Conservation (phyloP, 92 coral and sea anemone genomes). For the Zoanthus gigantus region DNA sequence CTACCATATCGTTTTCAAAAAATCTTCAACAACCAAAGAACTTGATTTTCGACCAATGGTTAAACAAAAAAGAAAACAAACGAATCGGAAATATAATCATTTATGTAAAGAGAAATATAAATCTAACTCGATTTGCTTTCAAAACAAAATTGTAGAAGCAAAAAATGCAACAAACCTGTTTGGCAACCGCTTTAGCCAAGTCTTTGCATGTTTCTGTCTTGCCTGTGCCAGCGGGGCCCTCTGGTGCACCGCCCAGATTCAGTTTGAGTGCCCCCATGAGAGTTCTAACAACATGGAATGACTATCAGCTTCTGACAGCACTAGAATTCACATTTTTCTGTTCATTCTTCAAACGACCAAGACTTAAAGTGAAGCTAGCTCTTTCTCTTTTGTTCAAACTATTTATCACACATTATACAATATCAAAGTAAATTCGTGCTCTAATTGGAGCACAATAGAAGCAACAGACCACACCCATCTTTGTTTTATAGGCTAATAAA, state of each 20-base stretch:
- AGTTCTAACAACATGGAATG: constrained; percentile 63
- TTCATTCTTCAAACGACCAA: too few species aligned
- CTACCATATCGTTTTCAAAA: background rate
- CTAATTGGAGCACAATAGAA: too few species aligned
- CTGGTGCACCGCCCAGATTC: constrained; percentile 98
- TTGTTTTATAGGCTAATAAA: too few species aligned
- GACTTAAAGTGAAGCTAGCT: too few species aligned
- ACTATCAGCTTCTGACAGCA: background rate
- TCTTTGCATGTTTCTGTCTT: constrained; percentile 97
- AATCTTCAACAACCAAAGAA: background rate
- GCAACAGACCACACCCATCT: too few species aligned
- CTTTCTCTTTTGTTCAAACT: too few species aligned
- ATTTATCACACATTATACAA: too few species aligned
- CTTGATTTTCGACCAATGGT: background rate
- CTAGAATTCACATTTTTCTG: too few species aligned
- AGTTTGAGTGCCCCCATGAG: constrained; percentile 97
- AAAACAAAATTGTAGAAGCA: background rate
- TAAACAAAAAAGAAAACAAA: background rate
- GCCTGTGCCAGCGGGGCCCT: constrained; percentile 99
- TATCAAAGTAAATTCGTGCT: too few species aligned
- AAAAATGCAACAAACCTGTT: constrained; percentile 78
- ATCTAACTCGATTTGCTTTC: background rate
- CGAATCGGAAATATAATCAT: background rate
- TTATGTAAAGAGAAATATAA: background rate
- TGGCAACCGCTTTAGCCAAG: constrained; percentile 98